These are phyloP conservation scores for Hucho hucho DNA, from an alignment of 2,113 vertebrate species.

Conservation along the genomic window DNA sequence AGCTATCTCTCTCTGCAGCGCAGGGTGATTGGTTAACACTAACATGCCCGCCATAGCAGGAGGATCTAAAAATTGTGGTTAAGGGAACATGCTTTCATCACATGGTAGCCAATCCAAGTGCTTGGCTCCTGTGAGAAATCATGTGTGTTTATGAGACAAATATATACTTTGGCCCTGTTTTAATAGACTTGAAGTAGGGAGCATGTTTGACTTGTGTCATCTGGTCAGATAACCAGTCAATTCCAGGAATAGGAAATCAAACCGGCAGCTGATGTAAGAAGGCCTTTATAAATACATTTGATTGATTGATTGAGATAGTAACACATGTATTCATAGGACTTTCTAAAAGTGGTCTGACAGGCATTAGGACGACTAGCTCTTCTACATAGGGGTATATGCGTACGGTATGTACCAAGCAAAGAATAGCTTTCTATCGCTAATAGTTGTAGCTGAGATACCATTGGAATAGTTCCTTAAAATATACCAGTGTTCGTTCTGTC, in stretches of 20 bases:
- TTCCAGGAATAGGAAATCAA: background rate
- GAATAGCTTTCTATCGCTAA: background rate
- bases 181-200: background rate
- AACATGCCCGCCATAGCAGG: conserved; percentile 55
- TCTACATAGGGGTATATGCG: conserved; percentile 13
- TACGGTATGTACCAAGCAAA: background rate
- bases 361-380: background rate
- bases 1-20: conserved; percentile 15
- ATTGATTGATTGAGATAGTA: too few species aligned
- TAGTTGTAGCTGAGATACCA: background rate
- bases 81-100: conserved; percentile 55
- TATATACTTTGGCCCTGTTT: background rate
- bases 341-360: background rate
- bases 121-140: background rate
- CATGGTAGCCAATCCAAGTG: conserved; percentile 20
- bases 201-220: background rate
- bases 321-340: conserved; percentile 4
- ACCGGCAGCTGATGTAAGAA: too few species aligned
- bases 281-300: too few species aligned
- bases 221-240: background rate
- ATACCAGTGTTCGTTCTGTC: too few species aligned
- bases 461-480: too few species aligned
- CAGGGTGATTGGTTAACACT: conserved; percentile 56
- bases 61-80: conserved; percentile 62
- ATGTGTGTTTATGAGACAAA: background rate